Base-by-base conservation (phyloP, 2,797 vertebrate genomes). In the Oreochromis grahami region DNA sequence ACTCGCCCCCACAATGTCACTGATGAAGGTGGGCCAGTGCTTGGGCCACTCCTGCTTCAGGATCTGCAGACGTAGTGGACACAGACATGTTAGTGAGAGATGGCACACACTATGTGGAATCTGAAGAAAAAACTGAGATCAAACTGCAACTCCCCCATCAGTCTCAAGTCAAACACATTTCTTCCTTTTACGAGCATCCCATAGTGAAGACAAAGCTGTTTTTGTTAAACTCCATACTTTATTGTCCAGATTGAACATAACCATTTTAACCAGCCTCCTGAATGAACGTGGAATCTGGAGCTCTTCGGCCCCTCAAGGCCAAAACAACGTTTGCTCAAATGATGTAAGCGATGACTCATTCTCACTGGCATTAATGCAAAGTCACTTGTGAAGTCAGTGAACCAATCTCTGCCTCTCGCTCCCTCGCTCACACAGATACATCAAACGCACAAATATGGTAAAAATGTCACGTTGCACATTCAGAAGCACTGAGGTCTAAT, bases 11-110 rank as follows among this genome's bases (percentile, higher is more conserved):
- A 99, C 99, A 12, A 99, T 99, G 85, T 99, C 99, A 0, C 99
- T 99, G 94, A 99, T 99, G 86, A 99, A 99, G 9, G 98, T 99
- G 17, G 98, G 98, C 98, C 99, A 99, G 93, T 99, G 98, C 94
- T 99, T 99, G 1, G 98, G 99, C 99, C 99, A 99, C 85, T 99
- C 99, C 93, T 99, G 98, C 89, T 99, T 99, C 92, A 99, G 91
- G 93, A 99, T 99, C 98, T 99, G 53, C 65, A 15, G 55, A 80
- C 6, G 4, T 50, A 5, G 2, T 19, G 5, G 55, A 78, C 8
- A 81, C 1, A 12, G 15, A 26, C 9, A 50, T n/a, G 26, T 50
- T 32, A n/a, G 26, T 74, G 68, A 45, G 41, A 72, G 68, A 48
- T 48, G 26, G 41, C 6, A 72, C 43, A 43, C 24, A 72, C 1